A percentile compares a stretch with the other conserved stretches of the same genome.
phyloP scores from a whole-genome alignment of 2,888 invertebrate species.

The Hydroisotoma schaefferi region DNA sequence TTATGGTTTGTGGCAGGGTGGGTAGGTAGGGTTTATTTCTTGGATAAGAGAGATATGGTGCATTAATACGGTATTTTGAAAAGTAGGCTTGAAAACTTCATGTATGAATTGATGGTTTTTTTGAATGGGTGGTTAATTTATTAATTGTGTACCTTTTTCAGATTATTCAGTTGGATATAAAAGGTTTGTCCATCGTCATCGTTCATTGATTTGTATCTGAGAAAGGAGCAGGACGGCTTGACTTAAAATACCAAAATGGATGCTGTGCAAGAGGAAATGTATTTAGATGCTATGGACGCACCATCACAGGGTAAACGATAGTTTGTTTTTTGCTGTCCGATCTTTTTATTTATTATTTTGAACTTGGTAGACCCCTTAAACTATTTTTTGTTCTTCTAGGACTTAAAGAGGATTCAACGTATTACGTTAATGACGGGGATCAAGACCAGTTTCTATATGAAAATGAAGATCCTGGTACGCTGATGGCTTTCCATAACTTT shows the following conservation, averaged over 20 bases:
- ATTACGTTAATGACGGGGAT: slow-evolving; percentile 31
- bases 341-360: background rate
- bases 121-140: too few species aligned
- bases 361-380: background rate
- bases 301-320: slow-evolving; percentile 16
- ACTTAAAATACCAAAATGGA: slow-evolving; percentile 24
- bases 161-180: too few species aligned
- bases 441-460: slow-evolving; percentile 38
- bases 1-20: too few species aligned
- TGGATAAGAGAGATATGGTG: too few species aligned
- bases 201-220: too few species aligned
- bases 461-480: slow-evolving; percentile 7
- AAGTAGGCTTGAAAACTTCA: too few species aligned
- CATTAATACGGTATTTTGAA: too few species aligned
- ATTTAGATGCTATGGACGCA: slow-evolving; percentile 16
- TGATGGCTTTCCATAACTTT: slow-evolving; percentile 5
- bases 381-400: slow-evolving; percentile 2
- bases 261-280: slow-evolving; percentile 21
- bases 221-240: too few species aligned
- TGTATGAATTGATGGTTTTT: too few species aligned
- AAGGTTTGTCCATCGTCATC: too few species aligned
- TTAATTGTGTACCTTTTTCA: too few species aligned
- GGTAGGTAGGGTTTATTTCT: too few species aligned
- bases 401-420: slow-evolving; percentile 26
- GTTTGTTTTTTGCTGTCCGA: background rate